Base-by-base conservation (phyloP, 2,113 vertebrate species). In the Arvicanthis niloticus region DNA sequence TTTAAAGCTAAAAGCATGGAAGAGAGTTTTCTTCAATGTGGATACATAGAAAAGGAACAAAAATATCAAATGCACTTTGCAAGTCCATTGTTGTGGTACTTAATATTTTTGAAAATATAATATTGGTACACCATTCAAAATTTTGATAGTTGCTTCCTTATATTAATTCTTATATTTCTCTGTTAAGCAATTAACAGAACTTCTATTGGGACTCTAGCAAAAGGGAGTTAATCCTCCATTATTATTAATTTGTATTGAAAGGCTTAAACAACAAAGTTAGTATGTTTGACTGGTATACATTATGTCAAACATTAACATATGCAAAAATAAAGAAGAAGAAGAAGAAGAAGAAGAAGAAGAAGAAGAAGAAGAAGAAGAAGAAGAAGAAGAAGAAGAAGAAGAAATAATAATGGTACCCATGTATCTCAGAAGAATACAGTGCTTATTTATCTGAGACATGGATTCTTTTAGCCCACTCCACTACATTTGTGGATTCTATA, bases 401-500 rank as follows among this genome's bases (percentile, higher is more conserved):
- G 45, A 45, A 45, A 5, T 3, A 45, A 5, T 3, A 45, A 34
- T 3, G 31, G 3, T 1, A 45, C 7, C 60, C 1, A 17, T 5
- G 2, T 37, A 5, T 29, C 5, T 48, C 19, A 10, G 24, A 60
- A n/a, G 17, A n/a, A 2, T 9, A 3, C 7, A 11, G 4, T 86
- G 62, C 31, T 86, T 5, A 76, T 4, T 81, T 5, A 76, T 5
- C 11, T 80, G 29, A 62, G 4, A 53, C 22, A 31, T 40, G 34
- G 45, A 58, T 13, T 7, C 0, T 62, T 8, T 51, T 73, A 37
- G 40, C 5, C 22, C 3, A 51, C 15, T 85, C 9, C 5, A 65
- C 31, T 51, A 3, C 2, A n/a, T 31, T 9, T 85, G 42, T 22
- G 42, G 16, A 29, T 65, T 65, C 22, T 24, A 21, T 1, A 19